Conservation (phyloP, 1,140 invertebrate species). For the Penaeus chinensis region DNA sequence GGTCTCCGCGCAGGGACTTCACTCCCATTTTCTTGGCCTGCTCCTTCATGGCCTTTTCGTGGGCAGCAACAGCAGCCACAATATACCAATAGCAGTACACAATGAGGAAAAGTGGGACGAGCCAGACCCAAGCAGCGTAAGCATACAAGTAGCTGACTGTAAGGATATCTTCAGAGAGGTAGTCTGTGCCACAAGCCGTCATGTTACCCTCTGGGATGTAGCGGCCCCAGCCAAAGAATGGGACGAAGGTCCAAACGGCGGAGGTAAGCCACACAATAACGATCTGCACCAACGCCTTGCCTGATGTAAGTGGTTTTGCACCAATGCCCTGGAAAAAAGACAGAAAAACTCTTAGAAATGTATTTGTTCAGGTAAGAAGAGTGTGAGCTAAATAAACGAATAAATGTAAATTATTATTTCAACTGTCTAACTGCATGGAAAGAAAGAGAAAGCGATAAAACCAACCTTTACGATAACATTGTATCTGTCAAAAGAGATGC, state of each 20-base stretch:
- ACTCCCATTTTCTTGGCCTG: conserved; percentile 65
- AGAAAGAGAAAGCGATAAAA: conserved; percentile 35
- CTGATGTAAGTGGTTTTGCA: conserved; percentile 62
- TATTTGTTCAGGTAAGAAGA: too few relatives aligned
- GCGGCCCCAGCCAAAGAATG: conserved; percentile 65
- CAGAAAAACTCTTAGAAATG: too few relatives aligned
- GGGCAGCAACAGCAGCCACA: conserved; percentile 68
- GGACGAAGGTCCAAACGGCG: conserved; percentile 59
- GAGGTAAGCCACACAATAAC: conserved; percentile 64
- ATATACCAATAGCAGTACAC: conserved; percentile 70
- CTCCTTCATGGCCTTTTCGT: conserved; percentile 69
- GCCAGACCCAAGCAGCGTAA: conserved; percentile 53
- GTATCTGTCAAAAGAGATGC: conserved; percentile 65
- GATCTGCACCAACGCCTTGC: conserved; percentile 58
- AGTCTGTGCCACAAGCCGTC: conserved; percentile 53
- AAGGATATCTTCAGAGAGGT: conserved; percentile 33
- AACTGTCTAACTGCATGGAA: too few relatives aligned
- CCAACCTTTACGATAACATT: conserved; percentile 65
- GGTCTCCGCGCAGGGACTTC: conserved; percentile 65
- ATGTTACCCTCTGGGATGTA: conserved; percentile 60
- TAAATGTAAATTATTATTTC: too few relatives aligned
- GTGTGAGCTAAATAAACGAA: too few relatives aligned
- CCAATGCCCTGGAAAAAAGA: too few relatives aligned
- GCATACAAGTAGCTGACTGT: conserved; percentile 55
- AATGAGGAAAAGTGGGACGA: conserved; percentile 57